Percentiles rank a stretch among this genome's conserved stretches.
Evolutionary conservation across 2,888 invertebrate species (phyloP).

Genomic region (Pollenia griseotomentosa): DNA sequence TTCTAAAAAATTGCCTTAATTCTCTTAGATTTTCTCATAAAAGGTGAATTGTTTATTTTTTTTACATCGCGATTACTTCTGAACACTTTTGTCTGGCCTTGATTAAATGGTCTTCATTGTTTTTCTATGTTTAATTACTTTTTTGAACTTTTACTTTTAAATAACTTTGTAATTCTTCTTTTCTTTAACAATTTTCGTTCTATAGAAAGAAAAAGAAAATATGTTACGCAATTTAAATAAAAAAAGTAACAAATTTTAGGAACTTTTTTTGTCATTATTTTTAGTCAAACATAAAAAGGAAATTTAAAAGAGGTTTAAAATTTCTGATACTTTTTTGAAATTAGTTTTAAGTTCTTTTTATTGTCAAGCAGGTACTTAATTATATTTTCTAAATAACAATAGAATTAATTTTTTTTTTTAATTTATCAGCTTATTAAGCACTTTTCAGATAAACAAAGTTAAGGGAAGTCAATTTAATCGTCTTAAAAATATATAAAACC

Average conservation of each 20-base stretch:
- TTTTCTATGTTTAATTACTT: slow-evolving; percentile 12
- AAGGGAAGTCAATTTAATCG: too few species aligned
- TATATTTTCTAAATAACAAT: too few species aligned
- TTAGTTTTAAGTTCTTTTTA: background rate
- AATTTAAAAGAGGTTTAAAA: background rate
- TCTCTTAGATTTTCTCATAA: background rate
- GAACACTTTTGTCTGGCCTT: background rate
- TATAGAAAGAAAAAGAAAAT: background rate
- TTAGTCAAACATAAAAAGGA: background rate
- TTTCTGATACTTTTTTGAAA: background rate
- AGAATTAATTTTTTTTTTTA: too few species aligned
- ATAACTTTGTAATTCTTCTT: background rate
- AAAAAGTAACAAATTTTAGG: too few species aligned
- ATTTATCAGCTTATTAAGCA: too few species aligned
- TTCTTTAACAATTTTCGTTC: background rate
- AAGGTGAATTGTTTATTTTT: background rate
- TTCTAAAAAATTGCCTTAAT: too few species aligned
- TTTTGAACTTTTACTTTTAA: background rate
- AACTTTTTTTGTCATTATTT: too few species aligned
- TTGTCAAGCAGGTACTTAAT: background rate
- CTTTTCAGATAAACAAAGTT: too few species aligned
- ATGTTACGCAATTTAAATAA: background rate
- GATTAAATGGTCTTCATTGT: background rate
- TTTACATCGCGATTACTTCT: background rate
- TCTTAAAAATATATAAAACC: too few species aligned